These are phyloP conservation scores for Meiosimyza decipiens DNA, from an alignment of 2,888 invertebrate species.

Conservation along the genomic window DNA sequence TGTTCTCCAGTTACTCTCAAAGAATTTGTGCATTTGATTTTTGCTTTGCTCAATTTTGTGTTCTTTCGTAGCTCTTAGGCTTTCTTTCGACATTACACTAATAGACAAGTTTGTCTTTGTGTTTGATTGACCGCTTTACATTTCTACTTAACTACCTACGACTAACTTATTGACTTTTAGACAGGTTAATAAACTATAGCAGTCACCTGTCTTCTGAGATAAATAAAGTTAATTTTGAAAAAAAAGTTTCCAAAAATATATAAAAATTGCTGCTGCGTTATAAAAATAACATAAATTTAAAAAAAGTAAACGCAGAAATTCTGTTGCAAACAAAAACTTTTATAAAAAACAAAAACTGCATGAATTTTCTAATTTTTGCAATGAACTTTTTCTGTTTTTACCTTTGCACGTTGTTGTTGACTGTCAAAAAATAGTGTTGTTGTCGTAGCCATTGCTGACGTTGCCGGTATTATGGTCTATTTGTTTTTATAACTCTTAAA, in stretches of 20 bases:
- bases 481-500: constrained; percentile 35
- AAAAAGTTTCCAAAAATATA: constrained; percentile 16
- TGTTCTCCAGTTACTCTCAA: too few species aligned
- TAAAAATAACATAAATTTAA: constrained; percentile 26
- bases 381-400: background rate
- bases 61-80: too few species aligned
- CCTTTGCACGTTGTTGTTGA: constrained; percentile 1
- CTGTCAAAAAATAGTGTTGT: constrained; percentile 18
- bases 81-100: too few species aligned
- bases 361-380: constrained; percentile 31
- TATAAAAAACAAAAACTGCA: background rate
- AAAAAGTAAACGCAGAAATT: constrained; percentile 11
- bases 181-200: too few species aligned
- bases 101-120: too few species aligned
- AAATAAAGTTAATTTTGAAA: background rate
- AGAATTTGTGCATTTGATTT: too few species aligned
- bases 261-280: constrained; percentile 4
- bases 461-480: constrained; percentile 36
- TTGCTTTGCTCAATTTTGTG: too few species aligned
- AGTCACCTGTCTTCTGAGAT: background rate
- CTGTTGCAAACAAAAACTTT: background rate
- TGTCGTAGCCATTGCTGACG: constrained; percentile 27
- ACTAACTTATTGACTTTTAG: too few species aligned
- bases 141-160: too few species aligned
- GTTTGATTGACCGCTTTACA: too few species aligned